Percentiles rank a stretch among this genome's conserved stretches.
phyloP scores from a whole-genome alignment of 1,140 invertebrate genomes.

The Mycetomoellerius zeteki region DNA sequence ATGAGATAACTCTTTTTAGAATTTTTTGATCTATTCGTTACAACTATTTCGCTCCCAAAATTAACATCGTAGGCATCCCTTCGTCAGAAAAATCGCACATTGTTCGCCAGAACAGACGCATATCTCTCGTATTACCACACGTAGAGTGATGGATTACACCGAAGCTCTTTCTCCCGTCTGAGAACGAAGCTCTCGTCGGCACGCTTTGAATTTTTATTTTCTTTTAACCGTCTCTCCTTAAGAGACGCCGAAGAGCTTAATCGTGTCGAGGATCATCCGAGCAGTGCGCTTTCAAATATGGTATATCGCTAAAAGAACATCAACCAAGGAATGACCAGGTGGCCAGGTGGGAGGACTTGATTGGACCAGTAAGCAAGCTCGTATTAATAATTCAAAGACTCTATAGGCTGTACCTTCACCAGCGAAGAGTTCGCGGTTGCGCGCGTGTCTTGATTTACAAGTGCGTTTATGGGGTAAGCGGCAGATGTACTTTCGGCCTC shows the following conservation, averaged over 20 bases:
- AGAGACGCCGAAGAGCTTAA: conserved; percentile 76
- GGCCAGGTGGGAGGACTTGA: conserved; percentile 82
- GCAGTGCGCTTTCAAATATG: conserved; percentile 76
- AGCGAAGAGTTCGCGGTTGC: conserved; percentile 62
- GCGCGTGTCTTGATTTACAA: conserved; percentile 83
- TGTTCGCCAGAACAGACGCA: neutral
- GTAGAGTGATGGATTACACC: conserved; percentile 66
- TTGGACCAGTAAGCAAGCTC: conserved; percentile 81
- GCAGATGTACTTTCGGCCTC: conserved; percentile 79
- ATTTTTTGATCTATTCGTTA: neutral
- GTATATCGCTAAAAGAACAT: conserved; percentile 74
- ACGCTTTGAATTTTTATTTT: conserved; percentile 65
- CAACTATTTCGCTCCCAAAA: neutral
- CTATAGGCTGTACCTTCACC: conserved; percentile 65
- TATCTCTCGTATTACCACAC: conserved; percentile 55
- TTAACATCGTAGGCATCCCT: neutral
- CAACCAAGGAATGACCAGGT: conserved; percentile 78
- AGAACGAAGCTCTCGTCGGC: conserved; percentile 64
- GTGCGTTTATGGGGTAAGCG: conserved; percentile 83
- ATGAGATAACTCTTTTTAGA: neutral
- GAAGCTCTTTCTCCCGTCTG: conserved; percentile 63
- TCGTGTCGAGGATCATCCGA: conserved; percentile 77
- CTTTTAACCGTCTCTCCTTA: conserved; percentile 43
- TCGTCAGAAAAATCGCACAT: conserved; percentile 6
- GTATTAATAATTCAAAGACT: conserved; percentile 83